Base-by-base conservation (phyloP, 2,113 vertebrate species). In the Oreochromis aureus region DNA sequence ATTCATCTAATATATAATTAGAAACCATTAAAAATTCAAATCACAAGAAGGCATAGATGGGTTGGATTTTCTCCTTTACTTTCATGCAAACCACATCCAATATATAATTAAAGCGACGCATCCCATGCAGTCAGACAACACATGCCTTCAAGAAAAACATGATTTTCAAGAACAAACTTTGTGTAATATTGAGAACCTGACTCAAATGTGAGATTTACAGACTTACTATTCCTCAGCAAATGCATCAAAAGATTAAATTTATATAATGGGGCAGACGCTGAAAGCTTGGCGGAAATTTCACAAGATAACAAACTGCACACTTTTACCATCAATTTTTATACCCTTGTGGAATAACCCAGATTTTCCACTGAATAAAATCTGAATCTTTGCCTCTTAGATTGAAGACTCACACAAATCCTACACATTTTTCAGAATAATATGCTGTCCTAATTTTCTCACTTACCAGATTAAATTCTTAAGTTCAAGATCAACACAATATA, bases 121-220 rank as follows among this genome's bases (percentile, higher is more conserved):
- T 44, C 24, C 1, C 27, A 54, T 41, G 56, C 41, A 76, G 66
- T 39, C n/a, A 61, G 12, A 51, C 22, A 41, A 71, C 24, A 63
- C 4, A 41, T 86, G 32, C 16, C n/a, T n/a, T n/a, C n/a, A n/a
- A n/a, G n/a, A n/a, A n/a, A n/a, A n/a, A n/a, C n/a, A n/a, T n/a
- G n/a, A n/a, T n/a, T n/a, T n/a, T n/a, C 4, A 32, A 39, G 39
- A 53, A 41, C 4, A 61, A 78, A 24, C 58, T 10, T 48, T 0
- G 9, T 85, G 15, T 61, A 15, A 48, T 41, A n/a, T n/a, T n/a
- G n/a, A n/a, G n/a, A n/a, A n/a, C n/a, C n/a, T n/a, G n/a, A n/a
- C n/a, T n/a, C n/a, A n/a, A n/a, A n/a, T n/a, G n/a, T n/a, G n/a
- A n/a, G n/a, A n/a, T n/a, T n/a, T n/a, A 76, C 66, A 48, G 55